Evolutionary conservation across 2,797 vertebrate species (phyloP).

Genomic region (Podarcis lilfordi): DNA sequence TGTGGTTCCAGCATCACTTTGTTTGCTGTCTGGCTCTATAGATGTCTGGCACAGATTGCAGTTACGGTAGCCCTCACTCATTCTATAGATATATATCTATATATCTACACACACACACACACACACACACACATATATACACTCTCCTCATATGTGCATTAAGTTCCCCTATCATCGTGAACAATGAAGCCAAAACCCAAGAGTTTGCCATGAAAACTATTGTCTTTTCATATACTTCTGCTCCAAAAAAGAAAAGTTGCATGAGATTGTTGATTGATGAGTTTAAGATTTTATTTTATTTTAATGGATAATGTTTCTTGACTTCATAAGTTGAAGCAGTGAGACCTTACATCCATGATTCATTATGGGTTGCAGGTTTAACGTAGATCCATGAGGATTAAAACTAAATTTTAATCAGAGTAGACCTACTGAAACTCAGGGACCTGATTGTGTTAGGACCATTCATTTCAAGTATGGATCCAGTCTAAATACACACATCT

Average conservation of each 20-base stretch:
- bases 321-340: neutral
- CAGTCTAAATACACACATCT: neutral
- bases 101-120: too few relatives aligned
- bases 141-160: conserved; percentile 43
- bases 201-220: neutral
- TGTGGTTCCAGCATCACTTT: conserved; percentile 63
- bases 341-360: neutral
- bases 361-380: too few relatives aligned
- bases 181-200: conserved; percentile 39
- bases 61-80: conserved; percentile 49
- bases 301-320: neutral
- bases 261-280: neutral
- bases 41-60: conserved; percentile 71
- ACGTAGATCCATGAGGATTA: too few relatives aligned
- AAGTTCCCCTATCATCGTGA: conserved; percentile 55
- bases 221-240: neutral
- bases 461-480: too few relatives aligned
- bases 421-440: too few relatives aligned
- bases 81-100: neutral
- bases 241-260: neutral
- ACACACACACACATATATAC: too few relatives aligned
- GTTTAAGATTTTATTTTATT: neutral
- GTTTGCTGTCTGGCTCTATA: conserved; percentile 72
- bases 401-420: too few relatives aligned
- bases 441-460: too few relatives aligned